Base-by-base conservation (phyloP, 2,113 vertebrate genomes). In the Chaetura pelagica region DNA sequence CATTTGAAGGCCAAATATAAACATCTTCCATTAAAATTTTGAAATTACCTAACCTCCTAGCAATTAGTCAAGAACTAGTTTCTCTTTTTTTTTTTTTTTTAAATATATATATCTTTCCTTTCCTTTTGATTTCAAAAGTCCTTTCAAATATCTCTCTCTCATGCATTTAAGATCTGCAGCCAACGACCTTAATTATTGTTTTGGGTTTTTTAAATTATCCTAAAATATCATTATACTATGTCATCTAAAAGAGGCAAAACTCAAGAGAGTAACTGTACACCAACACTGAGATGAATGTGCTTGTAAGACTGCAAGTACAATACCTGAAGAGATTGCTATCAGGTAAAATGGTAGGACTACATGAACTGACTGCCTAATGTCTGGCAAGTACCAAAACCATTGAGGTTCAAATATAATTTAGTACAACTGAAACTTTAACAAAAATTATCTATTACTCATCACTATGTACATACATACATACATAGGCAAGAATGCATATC, bases 1-100 rank as follows among this genome's bases (percentile, higher is more conserved):
- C 52, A 84, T 78, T 72, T 91, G 80, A 92, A 94, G 84, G 66
- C 48, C 64, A 94, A 92, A 59, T 81, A 88, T 22, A 42, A 89
- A 42, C 40, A 72, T 63, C 62, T 84, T 87, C 82, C 79, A 88
- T 77, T 95, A 88, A 73, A 30, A 54, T 77, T 92, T 80, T 77
- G 32, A 54, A 92, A 94, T 54, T 78, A 57, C n/a, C 34, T 84
- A 80, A 84, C 21, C 57, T 81, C 76, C 86, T 92, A 73, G 69
- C 40, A 89, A 91, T 87, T 92, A 87, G 57, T 21, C 19, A 72
- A 44, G 84, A 93, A 75, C 68, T 29, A 75, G 16, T 34, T 84
- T 64, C 2, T 29, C 14, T 24, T 52, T 69, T 89, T 85, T 75
- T 86, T 84, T 94, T 42, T 74, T 44, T 38, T 38, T 38, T 38